Evolutionary conservation across 1,140 invertebrate genomes (phyloP).

Genomic region (Ooceraea biroi): DNA sequence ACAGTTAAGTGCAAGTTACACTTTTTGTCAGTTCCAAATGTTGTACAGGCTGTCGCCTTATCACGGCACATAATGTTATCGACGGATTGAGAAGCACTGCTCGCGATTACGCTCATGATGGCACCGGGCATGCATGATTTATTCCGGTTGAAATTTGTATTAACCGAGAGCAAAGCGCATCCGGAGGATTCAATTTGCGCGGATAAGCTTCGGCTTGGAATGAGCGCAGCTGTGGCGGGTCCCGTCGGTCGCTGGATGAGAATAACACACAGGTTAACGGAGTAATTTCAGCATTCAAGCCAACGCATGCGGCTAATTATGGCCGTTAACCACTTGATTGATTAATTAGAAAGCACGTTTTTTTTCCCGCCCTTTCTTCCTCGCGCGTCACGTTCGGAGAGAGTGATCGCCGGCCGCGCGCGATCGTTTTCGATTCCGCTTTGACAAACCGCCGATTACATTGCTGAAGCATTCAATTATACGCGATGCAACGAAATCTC

Average conservation of each 20-base stretch:
- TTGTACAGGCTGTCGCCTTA: too few species aligned
- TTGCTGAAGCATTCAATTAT: slow-evolving; percentile 30
- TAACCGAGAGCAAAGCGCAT: background rate
- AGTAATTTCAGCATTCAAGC: slow-evolving; percentile 67
- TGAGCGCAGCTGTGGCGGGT: slow-evolving; percentile 27
- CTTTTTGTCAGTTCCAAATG: too few species aligned
- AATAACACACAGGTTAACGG: slow-evolving; percentile 64
- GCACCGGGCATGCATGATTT: background rate
- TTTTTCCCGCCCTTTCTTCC: background rate
- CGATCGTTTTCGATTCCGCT: slow-evolving; percentile 31
- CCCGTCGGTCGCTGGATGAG: slow-evolving; percentile 20
- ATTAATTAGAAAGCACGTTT: slow-evolving; percentile 71
- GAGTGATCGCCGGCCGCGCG: slow-evolving; percentile 43
- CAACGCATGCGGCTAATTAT: slow-evolving; percentile 65
- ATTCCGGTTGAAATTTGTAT: slow-evolving; percentile 34
- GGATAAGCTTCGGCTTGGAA: slow-evolving; percentile 22
- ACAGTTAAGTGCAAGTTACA: too few species aligned
- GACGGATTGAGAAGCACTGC: slow-evolving; percentile 8
- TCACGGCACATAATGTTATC: too few species aligned
- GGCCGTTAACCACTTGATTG: slow-evolving; percentile 67
- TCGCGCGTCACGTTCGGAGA: slow-evolving; percentile 19
- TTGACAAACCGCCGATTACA: slow-evolving; percentile 4
- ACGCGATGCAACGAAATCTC: background rate
- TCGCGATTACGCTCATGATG: background rate
- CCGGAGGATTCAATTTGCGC: slow-evolving; percentile 30